Percentiles rank a stretch among this genome's conserved stretches.
phyloP scores from a whole-genome alignment of 2,888 invertebrate species.

The Melinaea marsaeus region DNA sequence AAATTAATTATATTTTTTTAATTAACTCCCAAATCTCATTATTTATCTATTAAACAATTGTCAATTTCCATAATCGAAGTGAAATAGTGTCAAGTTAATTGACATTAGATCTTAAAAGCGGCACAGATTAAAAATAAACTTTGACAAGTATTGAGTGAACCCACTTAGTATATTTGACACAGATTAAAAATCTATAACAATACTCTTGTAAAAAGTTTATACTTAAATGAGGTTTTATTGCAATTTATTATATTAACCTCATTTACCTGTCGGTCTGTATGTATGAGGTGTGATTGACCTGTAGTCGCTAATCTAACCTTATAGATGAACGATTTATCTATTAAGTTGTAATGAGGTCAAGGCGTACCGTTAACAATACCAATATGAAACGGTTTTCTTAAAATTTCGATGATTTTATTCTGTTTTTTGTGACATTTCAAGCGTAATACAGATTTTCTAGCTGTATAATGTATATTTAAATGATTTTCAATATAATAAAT shows the following conservation, averaged over 20 bases:
- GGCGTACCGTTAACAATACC: slow-evolving; percentile 3
- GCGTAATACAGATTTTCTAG: not conserved
- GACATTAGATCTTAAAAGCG: slow-evolving; percentile 16
- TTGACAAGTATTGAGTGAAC: slow-evolving; percentile 14
- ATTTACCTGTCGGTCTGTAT: no score
- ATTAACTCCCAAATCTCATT: not conserved
- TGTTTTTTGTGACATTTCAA: not conserved
- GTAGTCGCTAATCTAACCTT: no score
- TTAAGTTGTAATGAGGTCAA: slow-evolving; percentile 1
- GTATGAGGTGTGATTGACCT: no score
- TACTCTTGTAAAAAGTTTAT: no score
- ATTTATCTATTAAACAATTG: not conserved
- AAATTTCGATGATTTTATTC: not conserved
- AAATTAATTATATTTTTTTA: no score
- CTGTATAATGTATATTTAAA: no score
- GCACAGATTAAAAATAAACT: slow-evolving; percentile 26
- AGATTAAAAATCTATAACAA: no score
- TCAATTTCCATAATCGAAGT: not conserved
- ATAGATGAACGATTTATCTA: not conserved
- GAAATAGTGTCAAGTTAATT: slow-evolving; percentile 15
- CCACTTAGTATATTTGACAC: no score
- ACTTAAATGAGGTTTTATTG: no score
- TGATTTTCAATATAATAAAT: no score
- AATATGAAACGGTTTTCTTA: not conserved
- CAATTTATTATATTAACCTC: no score